Evolutionary conservation across 2,797 vertebrate genomes (phyloP).

Genomic region (Onychomys torridus): DNA sequence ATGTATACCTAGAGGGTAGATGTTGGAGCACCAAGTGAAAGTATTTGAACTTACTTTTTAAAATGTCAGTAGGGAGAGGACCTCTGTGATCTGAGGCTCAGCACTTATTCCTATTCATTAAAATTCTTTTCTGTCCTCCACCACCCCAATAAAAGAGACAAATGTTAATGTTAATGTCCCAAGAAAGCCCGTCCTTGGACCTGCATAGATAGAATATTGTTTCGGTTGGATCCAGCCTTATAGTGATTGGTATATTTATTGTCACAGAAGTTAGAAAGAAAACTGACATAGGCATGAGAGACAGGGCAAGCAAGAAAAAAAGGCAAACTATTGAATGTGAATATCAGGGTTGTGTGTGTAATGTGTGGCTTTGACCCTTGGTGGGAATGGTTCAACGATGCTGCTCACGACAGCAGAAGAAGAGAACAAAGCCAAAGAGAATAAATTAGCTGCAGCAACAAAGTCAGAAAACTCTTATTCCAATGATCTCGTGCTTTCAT

Average conservation of each 20-base stretch:
- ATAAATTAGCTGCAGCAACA: not conserved
- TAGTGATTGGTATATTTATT: not conserved
- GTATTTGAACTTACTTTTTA: not conserved
- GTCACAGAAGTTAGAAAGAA: not conserved
- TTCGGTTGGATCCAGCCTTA: not conserved
- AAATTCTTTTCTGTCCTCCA: not conserved
- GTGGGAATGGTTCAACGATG: not conserved
- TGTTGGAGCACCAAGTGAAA: not conserved
- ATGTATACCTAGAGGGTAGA: not conserved
- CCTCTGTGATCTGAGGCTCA: not conserved
- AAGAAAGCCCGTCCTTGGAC: not conserved
- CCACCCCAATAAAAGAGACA: not conserved
- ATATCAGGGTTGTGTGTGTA: not conserved
- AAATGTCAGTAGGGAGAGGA: not conserved
- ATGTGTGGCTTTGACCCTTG: constrained; percentile 24
- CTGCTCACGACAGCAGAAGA: not conserved
- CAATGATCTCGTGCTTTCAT: not conserved
- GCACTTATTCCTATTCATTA: not conserved
- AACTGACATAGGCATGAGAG: not conserved
- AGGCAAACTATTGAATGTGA: not conserved
- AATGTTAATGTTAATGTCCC: not conserved
- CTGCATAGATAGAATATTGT: not conserved
- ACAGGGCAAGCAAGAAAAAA: too few species aligned
- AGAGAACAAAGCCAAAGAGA: not conserved
- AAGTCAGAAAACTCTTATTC: constrained; percentile 10